A percentile compares a stretch with the other conserved stretches of the same genome.
phyloP scores from a whole-genome alignment of 2,113 vertebrate genomes.

The Orthonyx spaldingii region DNA sequence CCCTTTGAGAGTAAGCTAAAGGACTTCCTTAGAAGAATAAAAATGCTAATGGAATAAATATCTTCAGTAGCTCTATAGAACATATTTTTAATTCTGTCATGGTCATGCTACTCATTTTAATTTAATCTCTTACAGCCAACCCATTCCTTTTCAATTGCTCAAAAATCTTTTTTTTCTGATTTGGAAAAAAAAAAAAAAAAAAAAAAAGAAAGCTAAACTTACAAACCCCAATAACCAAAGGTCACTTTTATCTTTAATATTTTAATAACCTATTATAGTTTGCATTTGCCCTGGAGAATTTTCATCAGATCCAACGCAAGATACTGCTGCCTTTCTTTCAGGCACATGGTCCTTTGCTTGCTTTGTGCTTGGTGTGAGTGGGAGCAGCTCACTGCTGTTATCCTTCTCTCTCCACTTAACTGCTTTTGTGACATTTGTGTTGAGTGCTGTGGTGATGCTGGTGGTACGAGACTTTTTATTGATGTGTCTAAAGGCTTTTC shows the following conservation, averaged over 20 bases:
- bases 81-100: constrained; percentile 4
- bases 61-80: neutral
- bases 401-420: neutral
- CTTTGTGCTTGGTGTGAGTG: neutral
- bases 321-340: neutral
- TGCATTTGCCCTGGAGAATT: neutral
- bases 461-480: neutral
- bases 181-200: neutral
- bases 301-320: neutral
- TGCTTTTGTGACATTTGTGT: neutral
- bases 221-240: neutral
- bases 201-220: neutral
- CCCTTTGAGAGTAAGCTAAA: neutral
- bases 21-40: neutral
- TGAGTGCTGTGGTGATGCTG: neutral
- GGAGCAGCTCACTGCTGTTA: neutral
- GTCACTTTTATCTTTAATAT: constrained; percentile 18
- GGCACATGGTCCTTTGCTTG: accelerated
- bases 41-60: constrained; percentile 4
- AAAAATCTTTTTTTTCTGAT: neutral
- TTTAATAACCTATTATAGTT: constrained; percentile 1
- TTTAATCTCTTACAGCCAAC: neutral
- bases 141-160: neutral
- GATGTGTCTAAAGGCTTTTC: neutral
- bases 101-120: neutral